Percentiles rank a stretch among this genome's conserved stretches.
These are phyloP conservation scores for Orbicella faveolata DNA, from an alignment of 64 coral and sea anemone genomes.

Conservation along the genomic window DNA sequence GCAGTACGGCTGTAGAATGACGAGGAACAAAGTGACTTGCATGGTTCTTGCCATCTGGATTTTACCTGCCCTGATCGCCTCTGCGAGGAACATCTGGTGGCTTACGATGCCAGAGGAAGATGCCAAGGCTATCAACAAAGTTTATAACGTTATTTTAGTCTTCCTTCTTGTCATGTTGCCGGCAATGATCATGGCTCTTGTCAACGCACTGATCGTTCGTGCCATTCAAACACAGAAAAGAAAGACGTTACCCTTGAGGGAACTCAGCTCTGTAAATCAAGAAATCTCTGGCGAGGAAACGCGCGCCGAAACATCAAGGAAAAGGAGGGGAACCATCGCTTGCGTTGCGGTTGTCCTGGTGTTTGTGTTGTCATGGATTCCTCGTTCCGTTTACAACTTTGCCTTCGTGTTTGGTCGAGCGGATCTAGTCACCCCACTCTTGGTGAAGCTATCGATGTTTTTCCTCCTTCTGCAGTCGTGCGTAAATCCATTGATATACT, in stretches of 20 bases:
- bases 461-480: conserved; percentile 75
- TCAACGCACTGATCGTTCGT: neutral
- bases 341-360: conserved; percentile 30
- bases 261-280: neutral
- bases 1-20: conserved; percentile 30
- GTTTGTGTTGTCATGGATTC: conserved; percentile 49
- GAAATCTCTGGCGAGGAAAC: neutral
- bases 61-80: conserved; percentile 1
- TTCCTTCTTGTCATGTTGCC: conserved; percentile 16
- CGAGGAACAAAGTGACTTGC: neutral
- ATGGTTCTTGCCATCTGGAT: conserved; percentile 13
- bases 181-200: conserved; percentile 13
- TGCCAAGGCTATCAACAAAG: neutral
- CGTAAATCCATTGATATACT: conserved; percentile 68
- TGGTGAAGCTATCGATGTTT: conserved; percentile 55
- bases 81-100: conserved; percentile 34
- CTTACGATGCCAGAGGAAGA: neutral
- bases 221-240: conserved; percentile 8
- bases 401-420: conserved; percentile 10
- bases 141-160: conserved; percentile 18
- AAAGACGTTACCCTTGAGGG: neutral
- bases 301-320: neutral
- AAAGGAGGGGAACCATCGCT: conserved; percentile 20
- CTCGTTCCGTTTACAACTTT: conserved; percentile 43
- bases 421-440: conserved; percentile 29